phyloP scores from a whole-genome alignment of 1,140 invertebrate genomes.

The Wiebesia pumilae region DNA sequence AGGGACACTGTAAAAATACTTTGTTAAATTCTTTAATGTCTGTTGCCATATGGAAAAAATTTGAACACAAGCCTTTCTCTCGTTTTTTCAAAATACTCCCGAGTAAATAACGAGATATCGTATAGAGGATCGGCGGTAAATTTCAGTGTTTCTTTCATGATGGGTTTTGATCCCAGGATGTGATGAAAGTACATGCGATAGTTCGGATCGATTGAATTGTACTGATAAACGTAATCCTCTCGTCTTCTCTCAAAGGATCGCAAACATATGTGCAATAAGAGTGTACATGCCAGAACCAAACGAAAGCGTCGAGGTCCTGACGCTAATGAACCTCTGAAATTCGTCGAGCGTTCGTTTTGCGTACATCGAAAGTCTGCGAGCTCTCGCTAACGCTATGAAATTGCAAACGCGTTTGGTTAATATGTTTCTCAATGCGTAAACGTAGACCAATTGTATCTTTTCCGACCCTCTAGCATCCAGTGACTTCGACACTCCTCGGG shows the following conservation, averaged over 20 bases:
- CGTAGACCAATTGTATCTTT: background rate
- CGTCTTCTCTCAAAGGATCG: background rate
- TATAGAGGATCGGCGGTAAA: background rate
- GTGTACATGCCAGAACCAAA: background rate
- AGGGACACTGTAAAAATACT: too few species aligned
- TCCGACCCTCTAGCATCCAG: background rate
- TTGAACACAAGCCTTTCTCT: too few species aligned
- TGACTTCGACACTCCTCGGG: too few species aligned
- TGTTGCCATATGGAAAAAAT: too few species aligned
- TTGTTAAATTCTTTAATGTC: too few species aligned
- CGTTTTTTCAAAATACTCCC: too few species aligned
- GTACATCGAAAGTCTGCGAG: conserved; percentile 7
- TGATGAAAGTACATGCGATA: background rate
- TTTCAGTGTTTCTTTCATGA: too few species aligned
- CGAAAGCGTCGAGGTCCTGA: conserved; percentile 19
- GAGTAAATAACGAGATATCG: too few species aligned
- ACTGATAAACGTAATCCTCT: background rate
- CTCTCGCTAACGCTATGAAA: background rate
- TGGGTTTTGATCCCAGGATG: background rate
- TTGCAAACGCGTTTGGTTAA: background rate
- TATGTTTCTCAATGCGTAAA: background rate
- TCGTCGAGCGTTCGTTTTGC: conserved; percentile 26
- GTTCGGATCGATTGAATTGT: background rate
- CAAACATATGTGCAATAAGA: background rate
- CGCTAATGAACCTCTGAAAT: conserved; percentile 40